These are phyloP conservation scores for Panorpa germanica DNA, from an alignment of 2,888 invertebrate species.

Conservation along the genomic window DNA sequence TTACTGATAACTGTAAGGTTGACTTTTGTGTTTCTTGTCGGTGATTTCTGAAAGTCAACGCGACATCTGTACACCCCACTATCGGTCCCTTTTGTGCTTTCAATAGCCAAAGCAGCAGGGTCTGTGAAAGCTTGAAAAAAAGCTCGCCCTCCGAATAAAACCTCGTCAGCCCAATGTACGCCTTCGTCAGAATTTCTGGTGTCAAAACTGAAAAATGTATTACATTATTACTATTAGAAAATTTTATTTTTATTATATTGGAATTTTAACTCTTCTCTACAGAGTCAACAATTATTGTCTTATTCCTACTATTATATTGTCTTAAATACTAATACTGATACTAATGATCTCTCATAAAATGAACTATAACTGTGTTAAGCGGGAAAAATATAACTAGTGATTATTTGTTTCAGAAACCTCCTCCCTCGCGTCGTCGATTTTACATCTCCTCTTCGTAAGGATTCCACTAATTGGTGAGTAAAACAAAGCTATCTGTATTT, in stretches of 20 bases:
- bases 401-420: no score
- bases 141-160: constrained; percentile 20
- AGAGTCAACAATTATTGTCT: constrained; percentile 2
- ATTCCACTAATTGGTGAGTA: no score
- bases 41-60: constrained; percentile 37
- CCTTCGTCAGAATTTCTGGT: constrained; percentile 15
- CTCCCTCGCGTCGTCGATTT: no score
- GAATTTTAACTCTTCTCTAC: constrained; percentile 2
- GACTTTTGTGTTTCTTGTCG: constrained; percentile 36
- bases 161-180: constrained; percentile 23
- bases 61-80: constrained; percentile 35
- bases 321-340: no score
- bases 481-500: no score
- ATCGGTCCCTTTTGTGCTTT: constrained; percentile 28
- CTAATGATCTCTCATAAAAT: no score
- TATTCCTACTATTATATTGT: neutral
- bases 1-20: constrained; percentile 38
- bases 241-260: neutral
- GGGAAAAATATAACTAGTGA: no score
- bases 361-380: no score
- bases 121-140: constrained; percentile 15
- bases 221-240: neutral
- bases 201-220: constrained; percentile 11
- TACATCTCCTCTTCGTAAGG: no score
- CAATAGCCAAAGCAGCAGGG: constrained; percentile 20